These are phyloP conservation scores for Dinomys branickii DNA, from an alignment of 2,113 vertebrate species.

Conservation along the genomic window DNA sequence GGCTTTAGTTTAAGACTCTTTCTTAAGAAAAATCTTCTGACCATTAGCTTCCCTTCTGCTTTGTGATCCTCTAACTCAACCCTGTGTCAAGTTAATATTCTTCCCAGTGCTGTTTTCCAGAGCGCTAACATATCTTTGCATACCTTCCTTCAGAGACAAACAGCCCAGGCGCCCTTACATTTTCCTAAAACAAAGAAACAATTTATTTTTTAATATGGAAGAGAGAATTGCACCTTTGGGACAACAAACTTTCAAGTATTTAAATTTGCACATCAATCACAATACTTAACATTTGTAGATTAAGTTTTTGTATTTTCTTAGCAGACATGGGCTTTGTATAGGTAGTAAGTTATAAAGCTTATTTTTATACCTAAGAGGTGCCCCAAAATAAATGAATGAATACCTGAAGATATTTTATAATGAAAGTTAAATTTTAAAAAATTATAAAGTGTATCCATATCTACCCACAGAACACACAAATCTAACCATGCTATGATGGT, in stretches of 20 bases:
- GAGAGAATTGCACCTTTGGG: not conserved
- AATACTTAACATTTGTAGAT: not conserved
- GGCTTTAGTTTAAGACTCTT: not conserved
- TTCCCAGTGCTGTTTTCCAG: not conserved
- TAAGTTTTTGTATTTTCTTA: not conserved
- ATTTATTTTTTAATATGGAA: not conserved
- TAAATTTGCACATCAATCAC: not conserved
- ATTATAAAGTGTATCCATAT: not conserved
- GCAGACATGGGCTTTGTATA: not conserved
- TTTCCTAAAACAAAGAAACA: not conserved
- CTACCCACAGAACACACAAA: not conserved
- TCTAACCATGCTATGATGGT: not conserved
- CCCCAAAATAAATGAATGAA: not conserved
- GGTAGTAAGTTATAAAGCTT: not conserved
- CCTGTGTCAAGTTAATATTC: not conserved
- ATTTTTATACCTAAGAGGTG: not conserved
- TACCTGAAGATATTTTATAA: not conserved
- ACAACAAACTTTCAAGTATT: not conserved
- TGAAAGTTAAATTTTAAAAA: not conserved
- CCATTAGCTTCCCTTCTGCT: not conserved
- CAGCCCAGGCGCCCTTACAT: fast-evolving
- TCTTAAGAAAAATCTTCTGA: not conserved
- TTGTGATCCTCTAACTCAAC: fast-evolving
- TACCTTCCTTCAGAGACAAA: not conserved
- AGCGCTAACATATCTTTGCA: not conserved